Conservation (phyloP, 2,888 invertebrate species). For the Nephrotoma guestfalica region DNA sequence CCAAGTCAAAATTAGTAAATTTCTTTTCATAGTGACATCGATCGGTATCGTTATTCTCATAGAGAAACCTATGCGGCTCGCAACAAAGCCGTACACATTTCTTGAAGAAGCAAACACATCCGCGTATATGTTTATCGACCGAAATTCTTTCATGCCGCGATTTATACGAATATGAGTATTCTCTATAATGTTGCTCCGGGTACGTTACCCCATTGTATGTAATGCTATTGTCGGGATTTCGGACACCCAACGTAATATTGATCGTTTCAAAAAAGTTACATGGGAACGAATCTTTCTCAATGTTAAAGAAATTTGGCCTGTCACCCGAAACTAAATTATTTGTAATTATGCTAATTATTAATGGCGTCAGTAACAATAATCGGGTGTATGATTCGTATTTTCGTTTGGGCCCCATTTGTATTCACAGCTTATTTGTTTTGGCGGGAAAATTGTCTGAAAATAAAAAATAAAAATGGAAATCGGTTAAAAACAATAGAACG, state of each 20-base stretch:
- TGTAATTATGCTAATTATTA: neutral
- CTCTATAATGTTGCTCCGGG: conserved; percentile 20
- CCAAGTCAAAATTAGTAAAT: neutral
- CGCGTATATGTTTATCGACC: conserved; percentile 22
- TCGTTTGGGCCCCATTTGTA: neutral
- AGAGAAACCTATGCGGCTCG: conserved; percentile 11
- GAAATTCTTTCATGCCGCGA: conserved; percentile 19
- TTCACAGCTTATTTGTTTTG: neutral
- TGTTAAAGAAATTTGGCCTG: neutral
- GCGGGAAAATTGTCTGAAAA: neutral
- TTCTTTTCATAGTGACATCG: neutral
- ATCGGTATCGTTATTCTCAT: neutral
- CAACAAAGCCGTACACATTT: conserved; percentile 30
- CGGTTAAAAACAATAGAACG: neutral
- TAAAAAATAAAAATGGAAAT: neutral
- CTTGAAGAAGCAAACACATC: conserved; percentile 28
- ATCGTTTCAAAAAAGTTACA: conserved; percentile 26
- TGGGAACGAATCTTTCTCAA: neutral
- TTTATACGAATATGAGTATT: conserved; percentile 22
- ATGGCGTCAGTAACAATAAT: neutral
- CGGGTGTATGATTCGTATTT: neutral
- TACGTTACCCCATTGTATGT: conserved; percentile 22
- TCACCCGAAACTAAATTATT: neutral
- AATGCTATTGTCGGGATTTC: conserved; percentile 24
- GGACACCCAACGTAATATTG: conserved; percentile 22